phyloP scores from a whole-genome alignment of 2,888 invertebrate species.

The Agrotis segetum region DNA sequence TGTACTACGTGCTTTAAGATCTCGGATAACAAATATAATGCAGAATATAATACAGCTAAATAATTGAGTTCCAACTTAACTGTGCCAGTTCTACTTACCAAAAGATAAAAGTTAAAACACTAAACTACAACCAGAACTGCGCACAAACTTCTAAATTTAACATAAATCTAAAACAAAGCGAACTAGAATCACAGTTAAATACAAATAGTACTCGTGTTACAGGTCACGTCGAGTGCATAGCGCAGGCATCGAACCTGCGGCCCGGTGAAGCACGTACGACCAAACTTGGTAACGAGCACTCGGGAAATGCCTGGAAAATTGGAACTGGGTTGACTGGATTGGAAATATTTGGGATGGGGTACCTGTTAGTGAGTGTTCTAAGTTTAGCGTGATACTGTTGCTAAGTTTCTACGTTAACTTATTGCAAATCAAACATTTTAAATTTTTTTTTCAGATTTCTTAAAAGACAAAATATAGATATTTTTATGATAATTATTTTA shows the following conservation, averaged over 20 bases:
- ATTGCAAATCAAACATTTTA: too few species aligned
- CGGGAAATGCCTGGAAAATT: slow-evolving; percentile 48
- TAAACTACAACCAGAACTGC: slow-evolving; percentile 8
- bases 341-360: slow-evolving; percentile 44
- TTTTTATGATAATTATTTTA: too few species aligned
- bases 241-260: slow-evolving; percentile 56
- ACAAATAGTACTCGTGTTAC: slow-evolving; percentile 51
- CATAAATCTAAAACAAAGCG: slow-evolving; percentile 46
- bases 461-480: too few species aligned
- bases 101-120: slow-evolving; percentile 21
- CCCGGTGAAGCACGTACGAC: slow-evolving; percentile 58
- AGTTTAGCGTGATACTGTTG: background rate
- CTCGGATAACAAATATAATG: background rate
- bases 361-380: background rate
- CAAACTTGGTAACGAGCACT: slow-evolving; percentile 63
- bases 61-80: slow-evolving; percentile 8
- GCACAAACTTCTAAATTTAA: slow-evolving; percentile 28
- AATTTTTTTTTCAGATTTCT: too few species aligned
- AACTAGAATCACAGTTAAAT: slow-evolving; percentile 29
- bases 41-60: background rate
- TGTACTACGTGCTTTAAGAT: background rate
- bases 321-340: slow-evolving; percentile 30
- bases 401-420: too few species aligned
- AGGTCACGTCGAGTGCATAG: slow-evolving; percentile 53
- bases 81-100: background rate